Percentiles rank a stretch among this genome's conserved stretches.
Evolutionary conservation across 2,888 invertebrate genomes (phyloP).

Genomic region (Hyles lineata): DNA sequence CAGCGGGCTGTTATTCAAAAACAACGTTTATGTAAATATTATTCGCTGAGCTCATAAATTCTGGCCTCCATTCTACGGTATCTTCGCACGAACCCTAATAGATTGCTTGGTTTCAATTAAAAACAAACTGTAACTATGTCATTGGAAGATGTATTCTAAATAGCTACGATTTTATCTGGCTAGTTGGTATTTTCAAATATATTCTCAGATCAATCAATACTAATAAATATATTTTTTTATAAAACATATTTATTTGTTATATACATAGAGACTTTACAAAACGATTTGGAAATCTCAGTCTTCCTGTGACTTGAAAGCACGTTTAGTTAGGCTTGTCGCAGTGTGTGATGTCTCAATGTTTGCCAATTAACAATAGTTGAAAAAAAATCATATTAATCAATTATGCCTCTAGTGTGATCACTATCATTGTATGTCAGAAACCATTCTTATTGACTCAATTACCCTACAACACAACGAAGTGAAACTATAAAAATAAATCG

Average conservation of each 20-base stretch:
- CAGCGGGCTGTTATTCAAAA: constrained; percentile 29
- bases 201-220: no score
- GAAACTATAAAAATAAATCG: constrained; percentile 63
- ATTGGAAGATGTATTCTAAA: constrained; percentile 31
- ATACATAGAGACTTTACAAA: not conserved
- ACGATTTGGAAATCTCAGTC: no score
- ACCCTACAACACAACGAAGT: constrained; percentile 36
- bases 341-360: no score
- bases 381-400: no score
- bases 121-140: constrained; percentile 43
- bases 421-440: not conserved
- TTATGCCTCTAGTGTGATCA: constrained; percentile 12
- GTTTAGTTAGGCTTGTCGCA: no score
- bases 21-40: constrained; percentile 48
- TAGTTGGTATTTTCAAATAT: no score
- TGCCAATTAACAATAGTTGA: no score
- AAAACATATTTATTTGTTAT: not conserved
- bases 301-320: no score
- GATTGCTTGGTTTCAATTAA: constrained; percentile 57
- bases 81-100: constrained; percentile 53
- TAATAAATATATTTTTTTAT: no score
- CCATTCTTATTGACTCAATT: not conserved
- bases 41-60: constrained; percentile 39
- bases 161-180: not conserved
- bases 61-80: constrained; percentile 52